Evolutionary conservation across 1,140 invertebrate genomes (phyloP).

Genomic region (Cydia splendana): DNA sequence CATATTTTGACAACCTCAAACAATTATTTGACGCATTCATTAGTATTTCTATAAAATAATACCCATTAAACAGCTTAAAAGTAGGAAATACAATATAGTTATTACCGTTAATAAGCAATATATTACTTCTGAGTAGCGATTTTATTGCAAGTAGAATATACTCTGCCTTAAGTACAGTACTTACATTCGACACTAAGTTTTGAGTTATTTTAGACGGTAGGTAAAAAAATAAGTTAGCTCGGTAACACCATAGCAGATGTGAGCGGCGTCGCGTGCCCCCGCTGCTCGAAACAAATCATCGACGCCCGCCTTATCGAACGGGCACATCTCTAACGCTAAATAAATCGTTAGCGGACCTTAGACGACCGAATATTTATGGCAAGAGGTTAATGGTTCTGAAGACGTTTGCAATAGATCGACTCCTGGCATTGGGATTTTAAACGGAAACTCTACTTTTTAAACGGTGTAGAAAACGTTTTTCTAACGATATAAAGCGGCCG

Average conservation of each 20-base stretch:
- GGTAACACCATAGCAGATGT: slow-evolving; percentile 33
- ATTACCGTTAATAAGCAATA: too few relatives aligned
- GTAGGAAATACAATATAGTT: too few relatives aligned
- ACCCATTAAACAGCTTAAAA: too few relatives aligned
- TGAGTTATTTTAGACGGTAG: neutral
- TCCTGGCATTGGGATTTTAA: slow-evolving; percentile 50
- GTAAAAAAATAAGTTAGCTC: neutral
- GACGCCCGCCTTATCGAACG: slow-evolving; percentile 63
- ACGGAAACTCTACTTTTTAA: slow-evolving; percentile 36
- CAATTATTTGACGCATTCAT: too few relatives aligned
- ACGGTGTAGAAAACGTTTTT: neutral
- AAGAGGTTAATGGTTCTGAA: slow-evolving; percentile 63
- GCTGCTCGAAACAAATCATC: slow-evolving; percentile 62
- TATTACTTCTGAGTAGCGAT: too few relatives aligned
- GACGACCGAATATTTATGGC: slow-evolving; percentile 59
- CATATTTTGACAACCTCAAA: too few relatives aligned
- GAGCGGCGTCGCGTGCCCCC: slow-evolving; percentile 52
- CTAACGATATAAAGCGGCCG: neutral
- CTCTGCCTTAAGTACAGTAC: neutral
- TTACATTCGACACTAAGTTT: neutral
- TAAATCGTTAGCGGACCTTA: slow-evolving; percentile 57
- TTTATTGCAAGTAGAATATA: too few relatives aligned
- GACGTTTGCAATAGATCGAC: slow-evolving; percentile 66
- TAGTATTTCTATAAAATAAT: too few relatives aligned
- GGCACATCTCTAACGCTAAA: slow-evolving; percentile 68